Conservation (phyloP, 2,113 vertebrate genomes). For the Anolis carolinensis region DNA sequence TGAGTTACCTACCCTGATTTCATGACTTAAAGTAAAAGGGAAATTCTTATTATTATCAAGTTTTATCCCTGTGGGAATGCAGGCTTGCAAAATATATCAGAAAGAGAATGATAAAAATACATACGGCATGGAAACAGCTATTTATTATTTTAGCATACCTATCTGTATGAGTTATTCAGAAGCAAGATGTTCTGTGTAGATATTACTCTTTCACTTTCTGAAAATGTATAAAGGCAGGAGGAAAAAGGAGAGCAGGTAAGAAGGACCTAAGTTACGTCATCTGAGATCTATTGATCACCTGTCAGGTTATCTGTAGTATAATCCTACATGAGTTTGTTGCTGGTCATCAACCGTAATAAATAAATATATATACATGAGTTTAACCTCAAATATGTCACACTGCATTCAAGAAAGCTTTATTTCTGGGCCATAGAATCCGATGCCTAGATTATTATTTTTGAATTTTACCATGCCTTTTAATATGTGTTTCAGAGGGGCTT, state of each 20-base stretch:
- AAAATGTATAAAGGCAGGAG: not conserved
- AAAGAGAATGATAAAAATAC: not conserved
- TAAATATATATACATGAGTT: too few species aligned
- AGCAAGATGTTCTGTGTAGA: not conserved
- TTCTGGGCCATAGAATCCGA: not conserved
- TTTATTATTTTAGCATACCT: conserved; percentile 11
- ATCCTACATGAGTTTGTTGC: not conserved
- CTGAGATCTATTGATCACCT: not conserved
- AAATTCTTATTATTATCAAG: not conserved
- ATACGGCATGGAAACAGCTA: not conserved
- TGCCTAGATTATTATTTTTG: not conserved
- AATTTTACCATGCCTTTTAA: not conserved
- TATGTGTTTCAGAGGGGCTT: not conserved
- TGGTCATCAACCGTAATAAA: too few species aligned
- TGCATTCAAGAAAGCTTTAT: not conserved
- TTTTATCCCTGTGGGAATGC: not conserved
- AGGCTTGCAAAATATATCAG: not conserved
- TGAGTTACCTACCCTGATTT: not conserved
- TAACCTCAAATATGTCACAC: not conserved
- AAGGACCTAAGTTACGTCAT: not conserved
- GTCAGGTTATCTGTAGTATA: not conserved
- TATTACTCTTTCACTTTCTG: not conserved
- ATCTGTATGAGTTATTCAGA: not conserved
- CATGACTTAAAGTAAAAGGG: not conserved
- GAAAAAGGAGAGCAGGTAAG: not conserved